Conservation (phyloP, 1,140 invertebrate species). For the Paraescarpia echinospica region DNA sequence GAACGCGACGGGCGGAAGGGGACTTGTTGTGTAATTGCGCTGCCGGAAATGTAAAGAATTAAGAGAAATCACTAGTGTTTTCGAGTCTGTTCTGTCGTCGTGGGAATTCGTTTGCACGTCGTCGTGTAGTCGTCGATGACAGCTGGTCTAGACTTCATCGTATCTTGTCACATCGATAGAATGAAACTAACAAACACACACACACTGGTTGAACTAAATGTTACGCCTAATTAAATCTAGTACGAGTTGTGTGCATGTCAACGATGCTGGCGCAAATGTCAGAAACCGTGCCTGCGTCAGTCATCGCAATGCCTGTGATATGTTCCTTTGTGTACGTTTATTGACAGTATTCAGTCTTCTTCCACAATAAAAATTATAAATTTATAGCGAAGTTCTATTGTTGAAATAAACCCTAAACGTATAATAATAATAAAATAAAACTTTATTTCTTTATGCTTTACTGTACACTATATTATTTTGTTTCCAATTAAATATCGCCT, state of each 20-base stretch:
- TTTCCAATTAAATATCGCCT: too few relatives aligned
- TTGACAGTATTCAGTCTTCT: too few relatives aligned
- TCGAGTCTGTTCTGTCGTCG: neutral
- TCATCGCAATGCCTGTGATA: too few relatives aligned
- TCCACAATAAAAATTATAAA: too few relatives aligned
- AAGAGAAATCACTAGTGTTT: neutral
- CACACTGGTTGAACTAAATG: too few relatives aligned
- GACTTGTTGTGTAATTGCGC: neutral
- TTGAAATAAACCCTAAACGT: too few relatives aligned
- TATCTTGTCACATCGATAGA: neutral
- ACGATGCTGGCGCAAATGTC: neutral
- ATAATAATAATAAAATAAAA: too few relatives aligned
- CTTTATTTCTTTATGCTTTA: too few relatives aligned
- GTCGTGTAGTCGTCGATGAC: neutral
- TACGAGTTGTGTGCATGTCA: neutral
- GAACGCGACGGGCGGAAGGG: neutral
- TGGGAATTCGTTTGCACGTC: neutral
- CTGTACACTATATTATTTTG: too few relatives aligned
- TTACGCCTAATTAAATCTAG: neutral
- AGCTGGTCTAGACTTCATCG: neutral
- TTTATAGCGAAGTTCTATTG: too few relatives aligned
- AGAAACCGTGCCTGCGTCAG: neutral
- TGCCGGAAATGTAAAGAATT: slow-evolving; percentile 1
- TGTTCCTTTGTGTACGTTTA: too few relatives aligned
- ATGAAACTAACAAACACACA: neutral